These are phyloP conservation scores for Charadrius vociferus DNA, from an alignment of 2,113 vertebrate species.

Conservation along the genomic window DNA sequence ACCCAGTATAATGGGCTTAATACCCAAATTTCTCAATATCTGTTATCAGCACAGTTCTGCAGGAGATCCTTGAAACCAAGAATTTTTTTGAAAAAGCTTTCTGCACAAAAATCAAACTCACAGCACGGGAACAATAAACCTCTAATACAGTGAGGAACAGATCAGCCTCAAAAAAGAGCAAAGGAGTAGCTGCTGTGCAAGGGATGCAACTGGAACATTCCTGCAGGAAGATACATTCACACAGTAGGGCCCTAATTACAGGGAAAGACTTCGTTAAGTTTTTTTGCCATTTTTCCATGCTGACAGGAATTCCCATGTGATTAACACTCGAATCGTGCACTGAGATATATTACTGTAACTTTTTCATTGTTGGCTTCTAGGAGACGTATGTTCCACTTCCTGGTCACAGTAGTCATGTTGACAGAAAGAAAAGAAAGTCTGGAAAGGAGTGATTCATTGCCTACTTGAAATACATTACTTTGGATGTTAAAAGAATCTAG, in stretches of 20 bases:
- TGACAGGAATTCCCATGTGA: not conserved
- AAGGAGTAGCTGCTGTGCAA: not conserved
- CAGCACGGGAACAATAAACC: not conserved
- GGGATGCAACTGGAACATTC: not conserved
- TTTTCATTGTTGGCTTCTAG: not conserved
- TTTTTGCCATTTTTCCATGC: not conserved
- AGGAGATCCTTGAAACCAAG: not conserved
- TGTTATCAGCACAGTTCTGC: not conserved
- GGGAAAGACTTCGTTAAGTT: not conserved
- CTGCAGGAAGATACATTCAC: not conserved
- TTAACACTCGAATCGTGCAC: not conserved
- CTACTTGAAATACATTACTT: not conserved
- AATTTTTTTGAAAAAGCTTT: not conserved
- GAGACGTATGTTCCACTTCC: not conserved
- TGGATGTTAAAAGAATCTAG: not conserved
- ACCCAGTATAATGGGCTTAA: not conserved
- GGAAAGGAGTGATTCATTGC: not conserved
- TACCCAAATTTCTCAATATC: not conserved
- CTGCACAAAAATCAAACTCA: not conserved
- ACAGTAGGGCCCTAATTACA: not conserved
- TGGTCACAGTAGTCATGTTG: not conserved
- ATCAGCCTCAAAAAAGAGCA: not conserved
- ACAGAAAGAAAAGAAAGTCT: not conserved
- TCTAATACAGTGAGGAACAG: not conserved
- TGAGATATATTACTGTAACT: not conserved